Percentiles rank a stretch among this genome's conserved stretches.
Conservation (phyloP, 2,797 vertebrate species). For the Pseudochirops cupreus region DNA sequence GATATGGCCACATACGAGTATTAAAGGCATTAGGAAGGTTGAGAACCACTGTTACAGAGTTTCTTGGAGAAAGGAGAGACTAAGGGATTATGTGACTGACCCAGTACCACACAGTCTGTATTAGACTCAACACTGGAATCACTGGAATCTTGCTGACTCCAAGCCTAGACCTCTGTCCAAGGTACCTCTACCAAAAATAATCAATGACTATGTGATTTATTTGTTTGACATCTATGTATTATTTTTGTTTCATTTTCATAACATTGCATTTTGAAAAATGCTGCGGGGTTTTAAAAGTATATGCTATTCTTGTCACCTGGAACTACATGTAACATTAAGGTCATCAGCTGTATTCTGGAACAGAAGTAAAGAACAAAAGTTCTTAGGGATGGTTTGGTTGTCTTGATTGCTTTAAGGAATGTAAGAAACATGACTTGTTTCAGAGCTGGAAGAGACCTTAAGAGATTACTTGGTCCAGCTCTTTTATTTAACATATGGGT, state of each 20-base stretch:
- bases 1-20: too few relatives aligned
- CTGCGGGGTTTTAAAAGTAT: background rate
- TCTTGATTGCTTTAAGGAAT: background rate
- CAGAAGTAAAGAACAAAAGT: conserved; percentile 44
- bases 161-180: background rate
- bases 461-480: background rate
- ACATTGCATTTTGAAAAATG: background rate
- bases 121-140: background rate
- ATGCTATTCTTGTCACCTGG: conserved; percentile 40
- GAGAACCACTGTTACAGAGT: background rate
- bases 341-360: background rate
- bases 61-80: background rate
- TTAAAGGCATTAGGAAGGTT: too few relatives aligned
- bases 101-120: background rate
- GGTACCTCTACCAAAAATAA: background rate
- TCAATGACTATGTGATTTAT: background rate
- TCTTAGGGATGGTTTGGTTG: conserved; percentile 20
- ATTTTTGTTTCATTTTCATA: background rate
- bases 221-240: background rate
- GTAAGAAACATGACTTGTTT: background rate
- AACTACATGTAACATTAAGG: conserved; percentile 38
- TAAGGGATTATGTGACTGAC: background rate
- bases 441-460: background rate
- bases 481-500: background rate
- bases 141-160: background rate